These are phyloP conservation scores for Solen grandis DNA, from an alignment of 1,140 invertebrate genomes.

Conservation along the genomic window DNA sequence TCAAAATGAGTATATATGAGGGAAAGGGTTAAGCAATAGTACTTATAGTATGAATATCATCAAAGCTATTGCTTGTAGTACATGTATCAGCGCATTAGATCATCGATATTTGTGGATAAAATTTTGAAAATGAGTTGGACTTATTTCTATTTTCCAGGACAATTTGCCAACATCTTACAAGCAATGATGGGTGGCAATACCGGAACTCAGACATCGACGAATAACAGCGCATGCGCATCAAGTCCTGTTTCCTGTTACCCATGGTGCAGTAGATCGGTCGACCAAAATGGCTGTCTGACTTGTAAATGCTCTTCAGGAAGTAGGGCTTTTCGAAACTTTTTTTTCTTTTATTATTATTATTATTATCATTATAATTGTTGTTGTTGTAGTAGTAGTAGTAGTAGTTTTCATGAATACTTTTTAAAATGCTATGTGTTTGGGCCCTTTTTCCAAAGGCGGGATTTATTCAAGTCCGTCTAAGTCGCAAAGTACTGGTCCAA, in stretches of 20 bases:
- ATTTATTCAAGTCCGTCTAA: neutral
- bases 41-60: too few relatives aligned
- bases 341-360: too few relatives aligned
- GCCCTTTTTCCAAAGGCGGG: neutral
- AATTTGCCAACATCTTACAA: conserved; percentile 15
- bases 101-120: too few relatives aligned
- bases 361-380: too few relatives aligned
- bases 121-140: too few relatives aligned
- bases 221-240: conserved; percentile 11
- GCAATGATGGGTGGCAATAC: conserved; percentile 13
- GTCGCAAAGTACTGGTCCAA: neutral
- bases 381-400: neutral
- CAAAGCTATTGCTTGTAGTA: too few relatives aligned
- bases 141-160: conserved; percentile 28
- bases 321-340: too few relatives aligned
- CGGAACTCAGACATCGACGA: conserved; percentile 1
- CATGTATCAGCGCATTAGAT: too few relatives aligned
- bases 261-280: conserved; percentile 17
- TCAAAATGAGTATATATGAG: too few relatives aligned
- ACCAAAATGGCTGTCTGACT: conserved; percentile 6
- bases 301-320: conserved; percentile 13
- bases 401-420: neutral
- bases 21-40: too few relatives aligned
- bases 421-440: neutral
- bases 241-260: conserved; percentile 6